A percentile compares a stretch with the other conserved stretches of the same genome.
Evolutionary conservation across 2,888 invertebrate species (phyloP).

Genomic region (Lepidocyrtinus sp.): DNA sequence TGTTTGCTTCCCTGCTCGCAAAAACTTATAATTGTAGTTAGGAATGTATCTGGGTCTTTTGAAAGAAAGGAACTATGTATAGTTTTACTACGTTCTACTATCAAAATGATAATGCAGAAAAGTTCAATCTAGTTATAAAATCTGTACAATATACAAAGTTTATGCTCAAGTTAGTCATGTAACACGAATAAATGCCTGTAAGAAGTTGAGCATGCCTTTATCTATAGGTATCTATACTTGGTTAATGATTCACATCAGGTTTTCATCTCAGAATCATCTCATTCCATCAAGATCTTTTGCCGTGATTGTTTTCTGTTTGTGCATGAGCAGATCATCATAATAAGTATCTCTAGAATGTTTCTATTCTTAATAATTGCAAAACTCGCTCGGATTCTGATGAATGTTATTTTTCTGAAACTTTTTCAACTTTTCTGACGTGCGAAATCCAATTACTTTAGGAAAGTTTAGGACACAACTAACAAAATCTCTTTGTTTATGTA

Average conservation of each 20-base stretch:
- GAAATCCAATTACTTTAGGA: neutral
- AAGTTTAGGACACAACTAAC: too few species aligned
- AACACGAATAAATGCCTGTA: too few species aligned
- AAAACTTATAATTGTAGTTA: neutral
- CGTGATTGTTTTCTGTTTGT: constrained; percentile 32
- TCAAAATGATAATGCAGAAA: too few species aligned
- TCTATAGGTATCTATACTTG: too few species aligned
- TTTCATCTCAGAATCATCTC: constrained; percentile 32
- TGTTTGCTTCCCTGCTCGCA: neutral
- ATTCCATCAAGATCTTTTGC: constrained; percentile 27
- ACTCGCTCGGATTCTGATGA: neutral
- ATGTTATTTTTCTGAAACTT: neutral
- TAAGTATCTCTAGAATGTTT: neutral
- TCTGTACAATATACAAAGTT: too few species aligned
- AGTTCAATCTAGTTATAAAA: too few species aligned
- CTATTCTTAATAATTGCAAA: neutral
- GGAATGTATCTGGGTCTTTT: neutral
- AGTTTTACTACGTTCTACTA: too few species aligned
- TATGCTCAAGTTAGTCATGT: too few species aligned
- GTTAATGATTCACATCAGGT: constrained; percentile 48
- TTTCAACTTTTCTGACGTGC: too few species aligned
- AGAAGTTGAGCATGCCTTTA: too few species aligned
- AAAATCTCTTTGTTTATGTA: too few species aligned
- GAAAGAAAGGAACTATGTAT: too few species aligned
- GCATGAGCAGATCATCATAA: neutral